These are phyloP conservation scores for Sphyrna mokarran DNA, from an alignment of 2,113 vertebrate genomes.

Conservation along the genomic window DNA sequence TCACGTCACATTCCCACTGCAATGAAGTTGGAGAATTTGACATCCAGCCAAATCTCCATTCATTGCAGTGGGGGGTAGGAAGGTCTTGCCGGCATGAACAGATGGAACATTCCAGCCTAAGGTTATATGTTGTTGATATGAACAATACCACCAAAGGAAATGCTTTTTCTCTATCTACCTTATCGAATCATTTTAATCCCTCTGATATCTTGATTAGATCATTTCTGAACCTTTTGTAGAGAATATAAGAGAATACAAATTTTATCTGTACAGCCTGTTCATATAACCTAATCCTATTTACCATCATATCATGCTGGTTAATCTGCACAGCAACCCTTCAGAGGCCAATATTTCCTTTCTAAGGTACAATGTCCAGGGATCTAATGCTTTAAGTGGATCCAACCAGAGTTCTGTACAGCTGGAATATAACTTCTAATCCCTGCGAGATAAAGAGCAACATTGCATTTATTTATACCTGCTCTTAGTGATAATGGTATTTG, in stretches of 20 bases:
- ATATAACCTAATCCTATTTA: not conserved
- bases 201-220: not conserved
- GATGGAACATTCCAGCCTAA: not conserved
- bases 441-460: not conserved
- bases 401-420: not conserved
- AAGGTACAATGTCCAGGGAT: not conserved
- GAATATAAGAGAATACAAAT: not conserved
- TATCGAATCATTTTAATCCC: not conserved
- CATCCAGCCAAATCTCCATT: too few species aligned
- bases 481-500: not conserved
- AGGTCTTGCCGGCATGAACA: too few species aligned
- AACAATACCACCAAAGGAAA: not conserved
- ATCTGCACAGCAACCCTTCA: not conserved
- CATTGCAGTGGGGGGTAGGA: too few species aligned
- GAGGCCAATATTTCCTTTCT: not conserved
- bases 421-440: not conserved
- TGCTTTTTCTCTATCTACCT: too few species aligned
- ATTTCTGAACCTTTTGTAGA: not conserved
- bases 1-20: too few species aligned
- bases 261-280: not conserved
- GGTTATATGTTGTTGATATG: not conserved
- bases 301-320: not conserved
- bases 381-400: not conserved
- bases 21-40: too few species aligned
- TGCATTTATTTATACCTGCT: not conserved